Percentiles rank a stretch among this genome's conserved stretches.
phyloP scores from a whole-genome alignment of 2,113 vertebrate genomes.

The Ancistrus triradiatus region DNA sequence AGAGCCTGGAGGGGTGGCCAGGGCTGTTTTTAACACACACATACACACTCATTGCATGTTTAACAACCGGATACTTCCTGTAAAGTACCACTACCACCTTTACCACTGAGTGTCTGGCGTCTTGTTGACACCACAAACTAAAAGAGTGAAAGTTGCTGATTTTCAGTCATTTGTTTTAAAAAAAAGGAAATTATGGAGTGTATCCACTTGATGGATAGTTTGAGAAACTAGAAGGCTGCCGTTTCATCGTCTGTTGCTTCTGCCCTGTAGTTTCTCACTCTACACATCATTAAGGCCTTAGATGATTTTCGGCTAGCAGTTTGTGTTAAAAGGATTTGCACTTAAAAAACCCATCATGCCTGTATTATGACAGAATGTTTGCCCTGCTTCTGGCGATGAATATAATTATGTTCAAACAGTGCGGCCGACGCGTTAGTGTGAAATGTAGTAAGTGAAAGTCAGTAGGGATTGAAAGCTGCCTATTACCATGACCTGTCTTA shows the following conservation, averaged over 20 bases:
- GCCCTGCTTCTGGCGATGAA: too few species aligned
- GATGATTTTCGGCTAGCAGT: constrained; percentile 8
- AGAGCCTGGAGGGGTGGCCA: constrained; percentile 15
- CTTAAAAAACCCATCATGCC: not conserved
- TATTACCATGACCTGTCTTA: too few species aligned
- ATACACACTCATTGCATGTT: not conserved
- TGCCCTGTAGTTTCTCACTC: not conserved
- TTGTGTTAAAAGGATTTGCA: not conserved
- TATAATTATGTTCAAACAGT: too few species aligned
- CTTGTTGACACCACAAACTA: not conserved
- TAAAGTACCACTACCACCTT: not conserved
- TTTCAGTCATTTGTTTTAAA: too few species aligned
- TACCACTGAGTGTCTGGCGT: not conserved
- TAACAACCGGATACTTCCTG: constrained; percentile 26
- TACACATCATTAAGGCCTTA: not conserved
- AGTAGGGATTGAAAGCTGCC: too few species aligned
- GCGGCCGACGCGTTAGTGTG: too few species aligned
- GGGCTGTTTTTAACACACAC: constrained; percentile 2
- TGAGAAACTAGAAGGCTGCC: not conserved
- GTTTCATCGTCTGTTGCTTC: constrained; percentile 1
- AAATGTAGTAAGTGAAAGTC: too few species aligned
- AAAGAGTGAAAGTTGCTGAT: not conserved
- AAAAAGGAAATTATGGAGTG: not conserved
- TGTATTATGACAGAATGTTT: not conserved
- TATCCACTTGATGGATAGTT: not conserved